Evolutionary conservation across 2,113 vertebrate genomes (phyloP).

Genomic region (Theristicus caerulescens): DNA sequence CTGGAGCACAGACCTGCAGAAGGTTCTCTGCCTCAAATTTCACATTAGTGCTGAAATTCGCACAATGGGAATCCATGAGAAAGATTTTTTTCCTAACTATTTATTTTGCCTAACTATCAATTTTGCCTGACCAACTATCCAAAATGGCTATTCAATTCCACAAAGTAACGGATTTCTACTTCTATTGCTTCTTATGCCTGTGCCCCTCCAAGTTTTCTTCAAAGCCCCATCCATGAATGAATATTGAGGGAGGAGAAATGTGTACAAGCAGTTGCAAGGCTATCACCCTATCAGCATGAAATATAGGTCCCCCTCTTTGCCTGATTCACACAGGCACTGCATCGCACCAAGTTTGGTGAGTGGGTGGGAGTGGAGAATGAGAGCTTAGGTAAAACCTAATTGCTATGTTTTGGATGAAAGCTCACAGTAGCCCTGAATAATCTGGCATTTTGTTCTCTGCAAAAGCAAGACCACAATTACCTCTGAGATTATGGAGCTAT

Average conservation of each 20-base stretch:
- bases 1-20: not conserved
- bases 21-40: not conserved
- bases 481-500: not conserved
- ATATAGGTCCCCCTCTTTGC: not conserved
- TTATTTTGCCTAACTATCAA: not conserved
- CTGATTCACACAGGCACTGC: accelerated
- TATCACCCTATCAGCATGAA: accelerated
- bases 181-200: not conserved
- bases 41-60: not conserved
- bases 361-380: not conserved
- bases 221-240: accelerated
- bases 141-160: not conserved
- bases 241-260: not conserved
- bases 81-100: not conserved
- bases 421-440: not conserved
- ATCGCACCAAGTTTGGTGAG: accelerated
- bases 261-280: not conserved
- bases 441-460: not conserved
- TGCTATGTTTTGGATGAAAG: not conserved
- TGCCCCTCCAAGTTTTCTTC: not conserved
- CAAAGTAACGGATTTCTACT: not conserved
- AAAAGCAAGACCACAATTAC: not conserved
- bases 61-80: not conserved
- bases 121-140: not conserved
- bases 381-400: not conserved